A percentile compares a stretch with the other conserved stretches of the same genome.
Evolutionary conservation across 2,888 invertebrate genomes (phyloP).

Genomic region (Nysson spinosus): DNA sequence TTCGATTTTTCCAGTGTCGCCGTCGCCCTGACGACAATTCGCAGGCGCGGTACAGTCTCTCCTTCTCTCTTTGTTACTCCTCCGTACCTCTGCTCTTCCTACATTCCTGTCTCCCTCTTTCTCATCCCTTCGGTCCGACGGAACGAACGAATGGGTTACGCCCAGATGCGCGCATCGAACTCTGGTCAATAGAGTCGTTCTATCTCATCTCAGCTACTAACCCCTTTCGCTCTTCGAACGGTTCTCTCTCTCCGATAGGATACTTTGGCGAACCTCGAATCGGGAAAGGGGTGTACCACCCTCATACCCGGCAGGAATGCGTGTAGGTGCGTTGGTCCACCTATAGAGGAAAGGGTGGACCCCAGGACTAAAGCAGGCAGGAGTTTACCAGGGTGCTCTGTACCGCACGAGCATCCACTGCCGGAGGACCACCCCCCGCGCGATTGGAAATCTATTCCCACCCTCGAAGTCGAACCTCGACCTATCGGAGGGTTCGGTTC

Average conservation of each 20-base stretch:
- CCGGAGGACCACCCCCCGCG: constrained; percentile 69
- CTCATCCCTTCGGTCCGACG: constrained; percentile 45
- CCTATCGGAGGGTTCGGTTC: constrained; percentile 77
- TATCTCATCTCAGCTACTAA: constrained; percentile 59
- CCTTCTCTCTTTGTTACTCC: constrained; percentile 37
- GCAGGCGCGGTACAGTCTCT: constrained; percentile 73
- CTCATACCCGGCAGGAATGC: constrained; percentile 64
- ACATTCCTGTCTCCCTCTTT: constrained; percentile 45
- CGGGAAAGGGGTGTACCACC: constrained; percentile 59
- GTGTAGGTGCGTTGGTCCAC: constrained; percentile 78
- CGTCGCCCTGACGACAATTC: constrained; percentile 76
- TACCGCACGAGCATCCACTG: constrained; percentile 49
- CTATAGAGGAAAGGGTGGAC: constrained; percentile 70
- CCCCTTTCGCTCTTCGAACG: constrained; percentile 47
- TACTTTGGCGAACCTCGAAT: constrained; percentile 47
- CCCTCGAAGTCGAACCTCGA: constrained; percentile 77
- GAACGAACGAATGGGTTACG: constrained; percentile 75
- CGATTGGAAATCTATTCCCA: constrained; percentile 78
- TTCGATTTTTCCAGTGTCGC: constrained; percentile 77
- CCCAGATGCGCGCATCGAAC: constrained; percentile 78
- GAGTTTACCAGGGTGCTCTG: constrained; percentile 50
- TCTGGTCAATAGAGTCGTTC: constrained; percentile 76
- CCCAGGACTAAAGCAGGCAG: constrained; percentile 51
- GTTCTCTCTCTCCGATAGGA: constrained; percentile 43
- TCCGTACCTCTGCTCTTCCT: constrained; percentile 25